phyloP scores from a whole-genome alignment of 2,797 vertebrate genomes.

The Anomalospiza imberbis region DNA sequence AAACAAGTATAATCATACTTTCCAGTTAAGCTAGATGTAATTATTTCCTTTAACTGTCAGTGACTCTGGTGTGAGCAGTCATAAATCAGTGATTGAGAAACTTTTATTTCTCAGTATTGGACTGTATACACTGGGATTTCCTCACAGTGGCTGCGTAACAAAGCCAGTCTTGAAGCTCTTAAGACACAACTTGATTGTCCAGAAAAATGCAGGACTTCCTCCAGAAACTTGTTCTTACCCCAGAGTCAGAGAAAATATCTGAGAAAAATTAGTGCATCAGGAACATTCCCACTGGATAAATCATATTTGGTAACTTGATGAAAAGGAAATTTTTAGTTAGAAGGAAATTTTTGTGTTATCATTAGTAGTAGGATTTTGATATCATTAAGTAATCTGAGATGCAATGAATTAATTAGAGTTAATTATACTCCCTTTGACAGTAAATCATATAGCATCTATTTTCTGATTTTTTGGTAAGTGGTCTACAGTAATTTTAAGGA shows the following conservation, averaged over 20 bases:
- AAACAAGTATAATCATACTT: conserved; percentile 9
- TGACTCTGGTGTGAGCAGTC: background rate
- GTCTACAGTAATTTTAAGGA: background rate
- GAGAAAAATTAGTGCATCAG: background rate
- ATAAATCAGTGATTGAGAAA: background rate
- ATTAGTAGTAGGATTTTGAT: background rate
- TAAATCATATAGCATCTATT: background rate
- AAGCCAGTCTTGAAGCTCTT: background rate
- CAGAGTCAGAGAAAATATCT: background rate
- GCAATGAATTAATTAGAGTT: background rate
- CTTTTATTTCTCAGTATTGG: background rate
- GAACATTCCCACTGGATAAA: background rate
- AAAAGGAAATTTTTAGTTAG: background rate
- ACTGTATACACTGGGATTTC: background rate
- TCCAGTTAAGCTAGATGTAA: background rate
- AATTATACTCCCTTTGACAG: background rate
- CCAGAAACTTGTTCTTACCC: background rate
- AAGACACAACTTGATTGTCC: background rate
- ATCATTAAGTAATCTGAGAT: background rate
- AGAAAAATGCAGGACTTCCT: background rate
- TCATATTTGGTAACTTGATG: background rate
- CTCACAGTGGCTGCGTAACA: background rate
- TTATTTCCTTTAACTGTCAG: background rate
- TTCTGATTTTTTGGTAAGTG: background rate
- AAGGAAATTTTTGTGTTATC: background rate